Conservation (phyloP, 1,140 invertebrate species). For the Macrosteles quadrilineatus region DNA sequence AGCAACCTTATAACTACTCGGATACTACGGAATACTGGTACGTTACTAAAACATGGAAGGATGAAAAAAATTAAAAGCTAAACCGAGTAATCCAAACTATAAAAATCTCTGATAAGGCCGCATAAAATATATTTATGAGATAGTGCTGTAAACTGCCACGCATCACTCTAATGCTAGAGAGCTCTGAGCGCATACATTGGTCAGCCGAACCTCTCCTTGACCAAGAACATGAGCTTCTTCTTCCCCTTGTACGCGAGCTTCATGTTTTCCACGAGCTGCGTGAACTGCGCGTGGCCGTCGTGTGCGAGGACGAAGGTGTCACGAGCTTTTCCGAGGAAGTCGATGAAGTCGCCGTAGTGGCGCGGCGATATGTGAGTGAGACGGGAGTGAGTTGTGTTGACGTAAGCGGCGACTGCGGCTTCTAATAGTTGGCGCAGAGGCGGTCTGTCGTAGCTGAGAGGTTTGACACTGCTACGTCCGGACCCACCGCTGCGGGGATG, state of each 20-base stretch:
- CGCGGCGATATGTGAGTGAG: slow-evolving; percentile 83
- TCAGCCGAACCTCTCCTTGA: slow-evolving; percentile 72
- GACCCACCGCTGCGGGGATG: slow-evolving; percentile 45
- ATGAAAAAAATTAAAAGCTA: too few species aligned
- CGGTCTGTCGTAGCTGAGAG: slow-evolving; percentile 66
- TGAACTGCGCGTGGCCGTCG: slow-evolving; percentile 80
- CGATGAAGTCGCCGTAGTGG: slow-evolving; percentile 81
- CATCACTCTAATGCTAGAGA: too few species aligned
- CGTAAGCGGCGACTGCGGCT: slow-evolving; percentile 77
- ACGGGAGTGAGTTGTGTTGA: slow-evolving; percentile 81
- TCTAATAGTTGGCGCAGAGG: slow-evolving; percentile 76
- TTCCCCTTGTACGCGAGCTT: slow-evolving; percentile 88
- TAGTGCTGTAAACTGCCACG: too few species aligned
- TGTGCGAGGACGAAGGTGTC: slow-evolving; percentile 82
- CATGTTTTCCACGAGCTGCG: slow-evolving; percentile 81
- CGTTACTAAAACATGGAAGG: too few species aligned
- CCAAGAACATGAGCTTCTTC: slow-evolving; percentile 79
- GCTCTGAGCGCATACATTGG: slow-evolving; percentile 29
- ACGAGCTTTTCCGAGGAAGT: slow-evolving; percentile 76
- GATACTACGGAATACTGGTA: too few species aligned
- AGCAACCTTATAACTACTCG: too few species aligned
- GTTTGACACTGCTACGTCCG: slow-evolving; percentile 57
- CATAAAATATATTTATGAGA: too few species aligned
- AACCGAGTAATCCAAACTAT: too few species aligned
- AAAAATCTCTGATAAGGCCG: too few species aligned